A percentile compares a stretch with the other conserved stretches of the same genome.
Evolutionary conservation across 2,113 vertebrate genomes (phyloP).

Genomic region (Zingel zingel): DNA sequence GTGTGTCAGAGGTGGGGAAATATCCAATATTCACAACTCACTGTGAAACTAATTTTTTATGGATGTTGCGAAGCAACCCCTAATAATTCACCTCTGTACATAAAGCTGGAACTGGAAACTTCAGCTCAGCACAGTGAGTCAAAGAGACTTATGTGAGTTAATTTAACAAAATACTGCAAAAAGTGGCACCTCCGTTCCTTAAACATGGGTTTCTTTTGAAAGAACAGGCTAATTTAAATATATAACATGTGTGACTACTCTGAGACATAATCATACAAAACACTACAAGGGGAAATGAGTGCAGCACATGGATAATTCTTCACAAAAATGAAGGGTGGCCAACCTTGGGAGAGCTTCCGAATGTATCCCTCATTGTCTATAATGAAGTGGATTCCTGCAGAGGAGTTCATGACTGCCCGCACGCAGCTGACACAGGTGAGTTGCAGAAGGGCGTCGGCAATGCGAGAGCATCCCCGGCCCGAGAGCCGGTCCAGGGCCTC

Average conservation of each 20-base stretch:
- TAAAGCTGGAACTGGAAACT: slow-evolving; percentile 8
- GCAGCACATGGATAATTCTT: background rate
- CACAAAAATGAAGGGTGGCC: background rate
- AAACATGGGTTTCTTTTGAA: background rate
- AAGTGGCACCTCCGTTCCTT: background rate
- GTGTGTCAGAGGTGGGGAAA: slow-evolving; percentile 12
- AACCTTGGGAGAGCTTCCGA: slow-evolving; percentile 96
- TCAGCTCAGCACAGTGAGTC: slow-evolving; percentile 17
- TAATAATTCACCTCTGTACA: slow-evolving; percentile 20
- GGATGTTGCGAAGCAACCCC: slow-evolving; percentile 1
- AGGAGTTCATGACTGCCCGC: slow-evolving; percentile 95
- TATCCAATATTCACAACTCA: slow-evolving; percentile 31
- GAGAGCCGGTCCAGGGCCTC: slow-evolving; percentile 96
- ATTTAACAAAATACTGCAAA: no score
- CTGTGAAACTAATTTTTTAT: slow-evolving; percentile 1
- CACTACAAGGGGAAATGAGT: background rate
- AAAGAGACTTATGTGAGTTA: background rate
- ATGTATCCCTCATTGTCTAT: slow-evolving; percentile 95
- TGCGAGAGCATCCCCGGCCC: slow-evolving; percentile 92
- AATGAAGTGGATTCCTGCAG: slow-evolving; percentile 93
- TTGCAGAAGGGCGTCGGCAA: slow-evolving; percentile 94
- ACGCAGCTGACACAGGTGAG: slow-evolving; percentile 97
- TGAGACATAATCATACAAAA: background rate
- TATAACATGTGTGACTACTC: background rate
- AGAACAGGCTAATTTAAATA: background rate